Evolutionary conservation across 2,888 invertebrate genomes (phyloP).

Genomic region (Gerris lacustris): DNA sequence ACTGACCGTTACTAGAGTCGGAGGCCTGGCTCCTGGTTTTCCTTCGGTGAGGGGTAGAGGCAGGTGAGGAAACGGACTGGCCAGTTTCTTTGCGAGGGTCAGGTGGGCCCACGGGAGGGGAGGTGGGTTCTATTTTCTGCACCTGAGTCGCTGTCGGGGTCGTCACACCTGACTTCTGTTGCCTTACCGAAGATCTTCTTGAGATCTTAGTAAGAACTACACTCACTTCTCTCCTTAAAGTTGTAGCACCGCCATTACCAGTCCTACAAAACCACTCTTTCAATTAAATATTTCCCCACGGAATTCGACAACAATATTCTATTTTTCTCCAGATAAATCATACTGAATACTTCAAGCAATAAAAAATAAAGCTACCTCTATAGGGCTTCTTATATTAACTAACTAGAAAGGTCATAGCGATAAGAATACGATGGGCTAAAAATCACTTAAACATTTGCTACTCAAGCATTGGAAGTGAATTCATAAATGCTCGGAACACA

Average conservation of each 20-base stretch:
- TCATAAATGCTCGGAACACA: too few relatives aligned
- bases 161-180: not conserved
- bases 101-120: not conserved
- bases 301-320: too few relatives aligned
- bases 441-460: too few relatives aligned
- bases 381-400: too few relatives aligned
- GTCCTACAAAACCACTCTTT: not conserved
- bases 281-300: too few relatives aligned
- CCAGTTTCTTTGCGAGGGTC: not conserved
- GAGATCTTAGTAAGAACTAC: constrained; percentile 5
- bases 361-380: too few relatives aligned
- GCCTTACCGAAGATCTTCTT: not conserved
- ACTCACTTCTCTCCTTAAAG: constrained; percentile 2
- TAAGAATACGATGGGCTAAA: too few relatives aligned
- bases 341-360: too few relatives aligned
- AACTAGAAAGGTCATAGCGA: too few relatives aligned
- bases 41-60: not conserved
- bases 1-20: not conserved
- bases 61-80: not conserved
- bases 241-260: not conserved
- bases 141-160: not conserved
- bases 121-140: not conserved
- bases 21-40: not conserved
- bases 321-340: too few relatives aligned
- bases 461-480: too few relatives aligned